Base-by-base conservation (phyloP, 2,797 vertebrate species). In the Caiman crocodilus region DNA sequence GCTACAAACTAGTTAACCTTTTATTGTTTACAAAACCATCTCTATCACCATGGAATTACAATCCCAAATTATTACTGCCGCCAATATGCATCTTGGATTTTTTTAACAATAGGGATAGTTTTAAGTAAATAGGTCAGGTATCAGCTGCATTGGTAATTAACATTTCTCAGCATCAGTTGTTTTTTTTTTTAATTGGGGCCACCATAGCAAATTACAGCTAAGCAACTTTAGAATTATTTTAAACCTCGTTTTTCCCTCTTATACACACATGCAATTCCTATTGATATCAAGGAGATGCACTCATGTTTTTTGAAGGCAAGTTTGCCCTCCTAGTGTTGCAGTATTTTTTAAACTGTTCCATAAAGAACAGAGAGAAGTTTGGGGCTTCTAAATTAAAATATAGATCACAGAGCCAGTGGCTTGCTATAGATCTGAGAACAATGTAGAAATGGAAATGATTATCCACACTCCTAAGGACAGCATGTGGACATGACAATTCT, bases 371-470 rank as follows among this genome's bases (percentile, higher is more conserved):
- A 79, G 21, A 65, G 42, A 90, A 90, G 82, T 1, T 50, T 26
- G 35, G 69, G 15, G 4, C 11, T 20, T 2, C 2, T 3, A 4
- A 14, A 55, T 75, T 55, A 65, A 63, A 9, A 2, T 13, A 32
- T 13, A 5, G 23, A 35, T 13, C n/a, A 13, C 0, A 0, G 26
- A 4, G 0, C 1, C 76, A 56, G 16, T 15, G 13, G 18, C 35
- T 0, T 16, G 20, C n/a, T 90, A 81, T 82, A 87, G 14, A 21
- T 4, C 61, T 69, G 35, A 69, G 42, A 85, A 56, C 10, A 57
- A 21, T 9, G 21, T 16, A 92, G 28, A 28, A 57, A 76, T 1
- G 28, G 59, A 79, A 25, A n/a, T 3, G 10, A 9, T 60, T n/a
- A 76, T 80, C 3, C 74, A 16, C 57, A 64, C 42, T 35, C 5